Conservation (phyloP, 2,113 vertebrate genomes). For the Poicephalus meyeri region DNA sequence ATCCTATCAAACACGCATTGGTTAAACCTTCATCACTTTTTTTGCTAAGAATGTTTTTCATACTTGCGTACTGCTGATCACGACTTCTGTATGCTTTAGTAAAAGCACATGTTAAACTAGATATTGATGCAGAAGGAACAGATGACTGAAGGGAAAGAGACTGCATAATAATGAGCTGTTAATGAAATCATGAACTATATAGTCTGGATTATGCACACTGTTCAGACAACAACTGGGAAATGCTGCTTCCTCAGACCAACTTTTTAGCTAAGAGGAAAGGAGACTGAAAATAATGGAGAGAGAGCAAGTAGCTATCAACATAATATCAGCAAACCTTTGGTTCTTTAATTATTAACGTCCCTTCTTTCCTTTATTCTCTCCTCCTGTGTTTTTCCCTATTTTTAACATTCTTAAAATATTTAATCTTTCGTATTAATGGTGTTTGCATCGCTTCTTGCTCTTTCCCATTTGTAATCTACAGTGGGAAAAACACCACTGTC, state of each 20-base stretch:
- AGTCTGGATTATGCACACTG: not conserved
- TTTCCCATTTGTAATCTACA: not conserved
- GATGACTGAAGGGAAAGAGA: not conserved
- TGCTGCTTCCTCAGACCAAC: not conserved
- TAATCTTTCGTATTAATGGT: not conserved
- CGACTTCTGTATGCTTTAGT: not conserved
- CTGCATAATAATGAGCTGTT: not conserved
- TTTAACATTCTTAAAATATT: conserved; percentile 1
- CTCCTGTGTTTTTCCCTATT: not conserved
- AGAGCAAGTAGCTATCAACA: not conserved
- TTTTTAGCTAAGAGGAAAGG: conserved; percentile 24
- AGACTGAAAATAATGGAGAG: not conserved
- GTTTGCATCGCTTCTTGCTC: not conserved
- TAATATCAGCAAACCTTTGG: not conserved
- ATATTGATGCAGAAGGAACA: not conserved
- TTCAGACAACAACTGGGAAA: not conserved
- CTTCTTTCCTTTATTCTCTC: not conserved
- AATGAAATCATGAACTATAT: not conserved
- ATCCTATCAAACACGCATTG: not conserved
- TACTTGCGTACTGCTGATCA: not conserved
- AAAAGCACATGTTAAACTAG: not conserved
- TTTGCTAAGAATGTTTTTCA: not conserved
- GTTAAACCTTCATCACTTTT: not conserved
- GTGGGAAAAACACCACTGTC: not conserved
- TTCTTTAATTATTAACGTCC: not conserved